Percentiles rank a stretch among this genome's conserved stretches.
Evolutionary conservation across 2,888 invertebrate genomes (phyloP).

Genomic region (Plutella xylostella): DNA sequence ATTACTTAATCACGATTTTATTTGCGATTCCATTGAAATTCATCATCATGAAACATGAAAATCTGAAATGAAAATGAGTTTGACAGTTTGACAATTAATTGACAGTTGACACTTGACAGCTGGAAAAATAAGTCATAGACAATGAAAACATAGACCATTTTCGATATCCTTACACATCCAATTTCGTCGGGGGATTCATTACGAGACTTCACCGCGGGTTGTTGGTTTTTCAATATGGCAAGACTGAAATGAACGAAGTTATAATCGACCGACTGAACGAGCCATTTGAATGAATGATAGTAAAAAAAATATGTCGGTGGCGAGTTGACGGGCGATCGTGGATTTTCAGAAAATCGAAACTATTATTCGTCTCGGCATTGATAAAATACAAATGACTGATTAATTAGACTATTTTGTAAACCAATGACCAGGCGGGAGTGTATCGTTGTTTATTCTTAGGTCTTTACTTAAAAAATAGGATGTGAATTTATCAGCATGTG

Average conservation of each 20-base stretch:
- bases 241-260: constrained; percentile 1
- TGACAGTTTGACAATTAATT: not conserved
- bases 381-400: not conserved
- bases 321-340: constrained; percentile 36
- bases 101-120: not conserved
- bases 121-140: no score
- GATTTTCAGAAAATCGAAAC: constrained; percentile 17
- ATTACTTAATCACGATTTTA: constrained; percentile 26
- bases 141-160: no score
- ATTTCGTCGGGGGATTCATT: not conserved
- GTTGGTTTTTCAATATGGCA: not conserved
- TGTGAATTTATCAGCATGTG: constrained; percentile 58
- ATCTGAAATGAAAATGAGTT: not conserved
- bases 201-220: no score
- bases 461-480: constrained; percentile 28
- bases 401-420: not conserved
- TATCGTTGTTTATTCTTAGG: not conserved
- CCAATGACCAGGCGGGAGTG: not conserved
- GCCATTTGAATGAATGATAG: constrained; percentile 12
- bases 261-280: not conserved
- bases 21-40: constrained; percentile 4
- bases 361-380: not conserved
- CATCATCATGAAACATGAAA: not conserved
- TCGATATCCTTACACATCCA: no score
- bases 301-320: constrained; percentile 19